Evolutionary conservation across 2,888 invertebrate species (phyloP).

Genomic region (Himalopsyche japonica): DNA sequence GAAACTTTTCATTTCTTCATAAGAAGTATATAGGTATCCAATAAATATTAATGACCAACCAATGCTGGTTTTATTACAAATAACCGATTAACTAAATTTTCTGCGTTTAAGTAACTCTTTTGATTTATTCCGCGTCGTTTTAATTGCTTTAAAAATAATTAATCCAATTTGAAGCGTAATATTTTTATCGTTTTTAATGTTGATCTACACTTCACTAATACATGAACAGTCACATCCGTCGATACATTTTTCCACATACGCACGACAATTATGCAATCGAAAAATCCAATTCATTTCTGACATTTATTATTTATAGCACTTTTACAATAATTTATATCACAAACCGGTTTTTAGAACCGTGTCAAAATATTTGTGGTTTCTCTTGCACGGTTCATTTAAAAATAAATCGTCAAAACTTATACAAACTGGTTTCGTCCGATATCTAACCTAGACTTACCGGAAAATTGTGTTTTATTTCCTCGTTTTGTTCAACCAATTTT

Average conservation of each 20-base stretch:
- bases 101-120: too few species aligned
- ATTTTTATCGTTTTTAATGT: too few species aligned
- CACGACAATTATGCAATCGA: not conserved
- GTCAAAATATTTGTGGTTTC: constrained; percentile 8
- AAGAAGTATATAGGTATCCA: too few species aligned
- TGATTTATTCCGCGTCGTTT: too few species aligned
- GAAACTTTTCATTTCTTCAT: too few species aligned
- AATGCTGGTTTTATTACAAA: too few species aligned
- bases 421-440: not conserved
- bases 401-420: not conserved
- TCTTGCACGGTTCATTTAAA: constrained; percentile 5
- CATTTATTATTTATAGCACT: not conserved
- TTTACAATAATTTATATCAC: not conserved
- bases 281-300: not conserved
- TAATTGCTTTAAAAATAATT: too few species aligned
- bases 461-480: constrained; percentile 11
- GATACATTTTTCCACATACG: not conserved
- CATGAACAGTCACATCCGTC: not conserved
- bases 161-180: too few species aligned
- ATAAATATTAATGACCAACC: too few species aligned
- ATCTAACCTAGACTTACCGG: not conserved
- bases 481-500: constrained; percentile 10
- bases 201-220: not conserved
- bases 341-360: constrained; percentile 3
- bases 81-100: too few species aligned